Conservation (phyloP, 2,888 invertebrate species). For the Nomada goodeniana region DNA sequence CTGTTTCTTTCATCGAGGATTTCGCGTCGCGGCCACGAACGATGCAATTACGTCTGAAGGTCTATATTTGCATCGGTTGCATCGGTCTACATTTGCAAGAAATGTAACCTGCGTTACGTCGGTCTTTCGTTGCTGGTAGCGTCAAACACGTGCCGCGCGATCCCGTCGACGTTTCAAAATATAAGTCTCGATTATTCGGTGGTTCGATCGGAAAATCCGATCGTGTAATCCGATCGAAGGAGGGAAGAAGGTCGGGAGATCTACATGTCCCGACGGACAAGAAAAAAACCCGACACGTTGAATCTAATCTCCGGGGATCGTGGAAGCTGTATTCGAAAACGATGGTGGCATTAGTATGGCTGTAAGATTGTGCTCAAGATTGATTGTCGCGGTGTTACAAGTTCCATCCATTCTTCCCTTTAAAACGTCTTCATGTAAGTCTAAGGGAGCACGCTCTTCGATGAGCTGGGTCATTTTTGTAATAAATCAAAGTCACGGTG, state of each 20-base stretch:
- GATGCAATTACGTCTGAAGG: constrained; percentile 19
- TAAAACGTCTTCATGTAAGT: constrained; percentile 61
- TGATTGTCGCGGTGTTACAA: constrained; percentile 48
- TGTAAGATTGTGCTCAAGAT: constrained; percentile 47
- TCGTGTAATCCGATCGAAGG: no score
- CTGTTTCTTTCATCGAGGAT: neutral
- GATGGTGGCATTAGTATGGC: constrained; percentile 4
- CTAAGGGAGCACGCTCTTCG: constrained; percentile 46
- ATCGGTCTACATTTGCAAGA: constrained; percentile 31
- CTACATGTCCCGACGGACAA: neutral
- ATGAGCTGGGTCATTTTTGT: constrained; percentile 67
- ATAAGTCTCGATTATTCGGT: neutral
- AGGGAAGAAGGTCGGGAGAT: no score
- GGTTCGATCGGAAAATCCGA: no score
- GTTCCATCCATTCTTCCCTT: constrained; percentile 44
- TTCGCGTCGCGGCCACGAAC: neutral
- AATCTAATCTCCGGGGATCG: constrained; percentile 2
- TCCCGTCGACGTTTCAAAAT: no score
- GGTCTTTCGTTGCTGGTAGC: constrained; percentile 36
- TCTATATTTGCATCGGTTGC: no score
- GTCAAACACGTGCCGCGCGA: neutral
- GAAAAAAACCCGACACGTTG: neutral
- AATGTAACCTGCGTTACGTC: constrained; percentile 45
- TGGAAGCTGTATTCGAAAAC: neutral
- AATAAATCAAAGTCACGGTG: constrained; percentile 73